Evolutionary conservation across 2,797 vertebrate species (phyloP).

Genomic region (Thalassophryne amazonica): DNA sequence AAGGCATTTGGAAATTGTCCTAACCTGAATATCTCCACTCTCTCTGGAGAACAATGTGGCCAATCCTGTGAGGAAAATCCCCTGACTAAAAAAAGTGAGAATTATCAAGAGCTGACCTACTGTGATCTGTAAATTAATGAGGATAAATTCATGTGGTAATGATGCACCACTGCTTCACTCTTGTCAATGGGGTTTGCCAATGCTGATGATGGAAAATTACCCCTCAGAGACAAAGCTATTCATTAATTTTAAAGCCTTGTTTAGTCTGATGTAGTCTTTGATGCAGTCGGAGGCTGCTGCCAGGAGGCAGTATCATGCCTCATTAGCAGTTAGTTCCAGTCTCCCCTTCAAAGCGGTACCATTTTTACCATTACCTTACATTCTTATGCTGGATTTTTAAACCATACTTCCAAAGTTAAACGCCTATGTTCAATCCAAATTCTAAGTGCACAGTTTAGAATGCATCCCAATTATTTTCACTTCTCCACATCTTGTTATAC

Average conservation of each 20-base stretch:
- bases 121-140: conserved; percentile 76
- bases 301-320: conserved; percentile 72
- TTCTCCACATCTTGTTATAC: conserved; percentile 2
- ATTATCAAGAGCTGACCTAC: conserved; percentile 60
- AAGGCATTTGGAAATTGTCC: conserved; percentile 60
- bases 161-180: conserved; percentile 51
- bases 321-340: conserved; percentile 75
- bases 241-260: conserved; percentile 84
- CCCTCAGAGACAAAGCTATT: conserved; percentile 77
- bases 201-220: conserved; percentile 80
- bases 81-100: conserved; percentile 45
- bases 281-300: conserved; percentile 72
- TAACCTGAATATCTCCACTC: conserved; percentile 59
- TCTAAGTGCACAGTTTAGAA: conserved; percentile 27
- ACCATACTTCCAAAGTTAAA: conserved; percentile 8
- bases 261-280: conserved; percentile 82
- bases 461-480: neutral
- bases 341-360: conserved; percentile 60
- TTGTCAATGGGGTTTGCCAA: conserved; percentile 72
- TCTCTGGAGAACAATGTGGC: conserved; percentile 53
- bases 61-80: conserved; percentile 55
- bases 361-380: conserved; percentile 48
- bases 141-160: conserved; percentile 65
- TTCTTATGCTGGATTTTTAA: conserved; percentile 25
- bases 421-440: conserved; percentile 28